Percentiles rank a stretch among this genome's conserved stretches.
Conservation (phyloP, 64 coral and sea anemone species). For the Montipora foliosa region DNA sequence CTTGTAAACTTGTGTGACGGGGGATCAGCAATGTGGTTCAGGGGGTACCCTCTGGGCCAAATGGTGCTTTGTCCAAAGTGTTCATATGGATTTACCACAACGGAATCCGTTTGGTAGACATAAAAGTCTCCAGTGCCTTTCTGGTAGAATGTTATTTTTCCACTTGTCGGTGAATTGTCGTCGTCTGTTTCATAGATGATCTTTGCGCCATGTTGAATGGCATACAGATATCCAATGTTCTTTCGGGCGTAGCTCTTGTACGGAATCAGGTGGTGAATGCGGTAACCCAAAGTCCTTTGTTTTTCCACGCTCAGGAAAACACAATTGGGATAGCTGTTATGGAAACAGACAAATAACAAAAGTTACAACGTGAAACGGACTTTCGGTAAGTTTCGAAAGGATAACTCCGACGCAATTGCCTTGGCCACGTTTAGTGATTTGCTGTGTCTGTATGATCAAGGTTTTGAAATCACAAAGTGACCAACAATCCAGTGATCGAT, state of each 20-base stretch:
- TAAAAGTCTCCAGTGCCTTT: slow-evolving; percentile 50
- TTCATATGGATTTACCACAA: too few relatives aligned
- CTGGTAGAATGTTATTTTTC: slow-evolving; percentile 23
- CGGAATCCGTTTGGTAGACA: slow-evolving; percentile 13
- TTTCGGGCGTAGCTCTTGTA: slow-evolving; percentile 87
- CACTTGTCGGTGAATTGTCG: slow-evolving; percentile 23
- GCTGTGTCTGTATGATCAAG: too few relatives aligned
- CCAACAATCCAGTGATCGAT: too few relatives aligned
- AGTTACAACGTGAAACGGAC: too few relatives aligned
- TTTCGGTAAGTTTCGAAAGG: too few relatives aligned
- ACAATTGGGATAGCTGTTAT: slow-evolving; percentile 73
- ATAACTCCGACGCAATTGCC: too few relatives aligned
- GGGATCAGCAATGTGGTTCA: slow-evolving; percentile 62
- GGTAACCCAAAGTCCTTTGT: slow-evolving; percentile 77
- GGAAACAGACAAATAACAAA: too few relatives aligned
- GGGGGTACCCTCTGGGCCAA: slow-evolving; percentile 81
- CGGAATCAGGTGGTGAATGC: slow-evolving; percentile 60
- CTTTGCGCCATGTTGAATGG: slow-evolving; percentile 39
- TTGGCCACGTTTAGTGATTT: too few relatives aligned
- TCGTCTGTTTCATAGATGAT: slow-evolving; percentile 85
- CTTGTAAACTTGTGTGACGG: slow-evolving; percentile 52
- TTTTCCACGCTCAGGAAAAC: slow-evolving; percentile 83
- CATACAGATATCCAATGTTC: slow-evolving; percentile 85
- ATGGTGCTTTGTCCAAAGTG: slow-evolving; percentile 63
- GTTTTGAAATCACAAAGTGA: too few relatives aligned